Evolutionary conservation across 2,797 vertebrate species (phyloP).

Genomic region (Peromyscus nudipes): DNA sequence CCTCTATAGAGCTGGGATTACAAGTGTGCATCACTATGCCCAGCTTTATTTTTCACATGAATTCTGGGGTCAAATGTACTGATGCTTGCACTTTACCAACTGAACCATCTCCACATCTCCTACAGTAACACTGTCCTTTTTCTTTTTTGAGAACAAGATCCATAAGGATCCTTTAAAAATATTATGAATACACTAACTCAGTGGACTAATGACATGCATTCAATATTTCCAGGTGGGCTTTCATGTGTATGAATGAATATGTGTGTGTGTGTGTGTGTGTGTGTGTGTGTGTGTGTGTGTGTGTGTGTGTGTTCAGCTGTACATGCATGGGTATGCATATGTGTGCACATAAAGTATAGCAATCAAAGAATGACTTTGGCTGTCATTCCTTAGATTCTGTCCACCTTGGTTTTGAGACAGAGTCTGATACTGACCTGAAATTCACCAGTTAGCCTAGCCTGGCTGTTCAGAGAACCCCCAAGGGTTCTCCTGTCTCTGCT

Average conservation of each 20-base stretch:
- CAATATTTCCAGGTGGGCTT: constrained; percentile 4
- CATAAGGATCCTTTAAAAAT: constrained; percentile 56
- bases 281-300: not conserved
- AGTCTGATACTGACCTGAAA: not conserved
- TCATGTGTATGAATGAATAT: not conserved
- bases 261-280: not conserved
- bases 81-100: not conserved
- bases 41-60: not conserved
- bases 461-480: not conserved
- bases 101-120: not conserved
- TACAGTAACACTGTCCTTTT: not conserved
- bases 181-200: not conserved
- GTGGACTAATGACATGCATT: not conserved
- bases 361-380: too few species aligned
- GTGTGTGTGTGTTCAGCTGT: not conserved
- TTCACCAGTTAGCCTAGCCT: not conserved
- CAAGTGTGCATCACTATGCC: not conserved
- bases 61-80: not conserved
- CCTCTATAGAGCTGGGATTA: not conserved
- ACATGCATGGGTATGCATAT: not conserved
- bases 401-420: not conserved
- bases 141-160: constrained; percentile 31
- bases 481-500: not conserved
- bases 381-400: not conserved
- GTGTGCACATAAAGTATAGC: not conserved